Base-by-base conservation (phyloP, 2,888 invertebrate species). In the Stenodema calcarata region DNA sequence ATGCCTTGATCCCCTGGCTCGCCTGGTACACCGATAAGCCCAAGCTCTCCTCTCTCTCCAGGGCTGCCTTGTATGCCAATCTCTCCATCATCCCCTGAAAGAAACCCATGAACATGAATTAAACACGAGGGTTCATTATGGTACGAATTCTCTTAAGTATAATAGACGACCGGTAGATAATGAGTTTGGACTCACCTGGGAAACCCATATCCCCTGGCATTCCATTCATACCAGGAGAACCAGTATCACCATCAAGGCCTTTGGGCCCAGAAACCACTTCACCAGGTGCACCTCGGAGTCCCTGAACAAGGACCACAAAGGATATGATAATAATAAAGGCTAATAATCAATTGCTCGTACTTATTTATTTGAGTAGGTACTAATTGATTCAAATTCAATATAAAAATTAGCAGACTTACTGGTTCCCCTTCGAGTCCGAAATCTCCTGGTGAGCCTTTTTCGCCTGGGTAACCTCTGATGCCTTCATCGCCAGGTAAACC, bases 171-270 rank as follows among this genome's bases (percentile, higher is more conserved):
- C n/a, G n/a, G n/a, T n/a, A n/a, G n/a, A 35, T 35, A 7, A 2
- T 35, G 7, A 35, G 2, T 75, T 35, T n/a, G 18, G 28, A 69
- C 81, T 75, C 47, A 84, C 89, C 90, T 44, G 42, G 18, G 27
- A 91, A 91, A 27, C 92, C 92, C 28, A 89, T 88, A 16, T 88
- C 88, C 35, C 92, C 92, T 41, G 89, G 89, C 90, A 90, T 92
- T 91, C 88, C 92, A 80, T 91, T 91, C 88, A 93, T 92, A 87
- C 95, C 95, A 90, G 86, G 80, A 70, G 23, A 18, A 12, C 87
- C 87, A 14, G 28, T 70, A 4, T 75, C 80, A 23, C 88, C 88
- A 12, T 18, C 42, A 7, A 27, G 27, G 23, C 84, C 84, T 84
- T 47, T 84, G 12, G 47, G 84, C 16, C 84, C 84, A 28, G 84